Evolutionary conservation across 1,140 invertebrate genomes (phyloP).

Genomic region (Bombus turneri): DNA sequence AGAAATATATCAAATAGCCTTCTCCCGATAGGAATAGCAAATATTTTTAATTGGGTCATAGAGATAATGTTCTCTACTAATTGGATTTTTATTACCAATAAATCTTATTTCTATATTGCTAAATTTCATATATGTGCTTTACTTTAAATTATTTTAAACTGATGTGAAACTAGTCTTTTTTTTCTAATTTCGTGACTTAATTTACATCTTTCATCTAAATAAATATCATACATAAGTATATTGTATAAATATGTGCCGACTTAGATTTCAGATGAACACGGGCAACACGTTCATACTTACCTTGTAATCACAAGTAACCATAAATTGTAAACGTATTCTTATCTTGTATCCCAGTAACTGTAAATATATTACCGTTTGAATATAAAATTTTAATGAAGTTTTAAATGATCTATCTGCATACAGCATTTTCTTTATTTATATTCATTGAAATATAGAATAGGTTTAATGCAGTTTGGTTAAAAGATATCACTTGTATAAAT

Average conservation of each 20-base stretch:
- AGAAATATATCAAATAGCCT: no score
- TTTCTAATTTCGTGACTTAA: background rate
- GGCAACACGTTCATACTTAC: background rate
- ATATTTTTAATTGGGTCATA: no score
- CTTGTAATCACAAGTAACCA: background rate
- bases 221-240: background rate
- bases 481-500: no score
- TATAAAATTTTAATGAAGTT: no score
- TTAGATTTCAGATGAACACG: background rate
- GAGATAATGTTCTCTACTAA: no score
- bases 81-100: no score
- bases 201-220: background rate
- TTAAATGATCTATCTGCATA: background rate
- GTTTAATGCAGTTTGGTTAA: no score
- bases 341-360: background rate
- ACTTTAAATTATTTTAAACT: no score
- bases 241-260: background rate
- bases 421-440: background rate
- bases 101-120: no score
- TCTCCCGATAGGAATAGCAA: no score
- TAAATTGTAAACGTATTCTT: background rate
- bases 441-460: no score
- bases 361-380: background rate
- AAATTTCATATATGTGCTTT: no score
- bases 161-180: background rate